These are phyloP conservation scores for Telenomus remus DNA, from an alignment of 1,140 invertebrate genomes.

Conservation along the genomic window DNA sequence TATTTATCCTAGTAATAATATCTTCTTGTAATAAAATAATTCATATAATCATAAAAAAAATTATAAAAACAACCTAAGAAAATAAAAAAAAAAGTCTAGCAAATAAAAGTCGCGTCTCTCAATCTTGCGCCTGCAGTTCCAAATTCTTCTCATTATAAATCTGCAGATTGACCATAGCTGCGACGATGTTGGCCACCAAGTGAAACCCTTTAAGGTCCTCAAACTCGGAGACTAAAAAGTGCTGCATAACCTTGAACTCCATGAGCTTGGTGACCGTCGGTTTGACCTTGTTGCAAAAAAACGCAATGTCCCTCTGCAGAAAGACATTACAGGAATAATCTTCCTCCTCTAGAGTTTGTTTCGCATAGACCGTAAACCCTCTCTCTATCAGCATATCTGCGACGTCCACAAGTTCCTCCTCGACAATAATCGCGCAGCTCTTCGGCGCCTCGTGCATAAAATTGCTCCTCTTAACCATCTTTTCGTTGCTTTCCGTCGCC, in stretches of 20 bases:
- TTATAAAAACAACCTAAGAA: no score
- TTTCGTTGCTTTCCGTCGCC: neutral
- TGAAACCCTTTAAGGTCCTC: neutral
- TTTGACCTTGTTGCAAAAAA: neutral
- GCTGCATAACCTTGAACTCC: conserved; percentile 9
- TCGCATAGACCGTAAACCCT: neutral
- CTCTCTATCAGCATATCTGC: neutral
- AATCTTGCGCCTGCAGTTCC: neutral
- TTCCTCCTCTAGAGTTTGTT: neutral
- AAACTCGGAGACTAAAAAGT: neutral
- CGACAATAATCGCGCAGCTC: conserved; percentile 12
- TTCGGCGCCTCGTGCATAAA: conserved; percentile 4
- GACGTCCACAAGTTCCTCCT: neutral
- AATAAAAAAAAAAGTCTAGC: neutral
- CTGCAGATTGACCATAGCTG: neutral
- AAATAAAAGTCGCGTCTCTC: neutral
- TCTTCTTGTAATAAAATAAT: no score
- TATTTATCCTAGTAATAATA: no score
- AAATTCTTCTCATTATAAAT: neutral
- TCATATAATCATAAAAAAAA: no score
- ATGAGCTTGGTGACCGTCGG: neutral
- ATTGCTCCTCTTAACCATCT: neutral
- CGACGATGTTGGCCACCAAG: neutral
- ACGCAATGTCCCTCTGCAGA: conserved; percentile 3
- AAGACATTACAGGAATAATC: neutral